phyloP scores from a whole-genome alignment of 1,140 invertebrate genomes.

The Cydia strobilella region DNA sequence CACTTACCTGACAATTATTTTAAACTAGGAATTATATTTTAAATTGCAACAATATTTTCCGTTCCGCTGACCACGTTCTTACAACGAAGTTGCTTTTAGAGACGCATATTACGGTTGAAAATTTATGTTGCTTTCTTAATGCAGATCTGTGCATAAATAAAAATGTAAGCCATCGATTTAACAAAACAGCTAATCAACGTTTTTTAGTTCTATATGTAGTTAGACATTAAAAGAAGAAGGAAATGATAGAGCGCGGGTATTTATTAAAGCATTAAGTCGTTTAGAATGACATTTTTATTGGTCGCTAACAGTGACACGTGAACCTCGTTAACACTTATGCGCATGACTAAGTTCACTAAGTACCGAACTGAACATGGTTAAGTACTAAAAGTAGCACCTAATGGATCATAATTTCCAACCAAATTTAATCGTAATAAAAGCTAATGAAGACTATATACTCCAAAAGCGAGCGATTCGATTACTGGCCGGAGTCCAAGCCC shows the following conservation, averaged over 20 bases:
- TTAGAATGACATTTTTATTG: conserved; percentile 30
- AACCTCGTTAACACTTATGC: not conserved
- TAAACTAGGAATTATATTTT: conserved; percentile 26
- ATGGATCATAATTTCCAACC: too few relatives aligned
- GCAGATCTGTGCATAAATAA: conserved; percentile 13
- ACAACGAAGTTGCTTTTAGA: too few relatives aligned
- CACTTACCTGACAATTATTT: conserved; percentile 29
- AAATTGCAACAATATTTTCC: conserved; percentile 1
- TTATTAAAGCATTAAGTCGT: conserved; percentile 29
- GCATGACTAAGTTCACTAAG: not conserved
- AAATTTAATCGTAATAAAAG: too few relatives aligned
- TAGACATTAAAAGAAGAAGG: not conserved
- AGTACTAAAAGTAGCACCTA: not conserved
- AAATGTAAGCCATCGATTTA: conserved; percentile 11
- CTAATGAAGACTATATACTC: too few relatives aligned
- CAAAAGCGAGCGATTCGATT: too few relatives aligned
- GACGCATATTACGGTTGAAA: not conserved
- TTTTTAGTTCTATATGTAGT: not conserved
- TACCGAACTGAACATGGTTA: too few relatives aligned
- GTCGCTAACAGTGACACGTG: conserved; percentile 11
- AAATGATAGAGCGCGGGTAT: conserved; percentile 15
- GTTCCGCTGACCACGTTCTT: not conserved
- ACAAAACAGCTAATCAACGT: conserved; percentile 25
- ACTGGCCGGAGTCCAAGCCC: too few relatives aligned
- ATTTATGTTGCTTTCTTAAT: not conserved